phyloP scores from a whole-genome alignment of 2,113 vertebrate genomes.

The Egretta garzetta region DNA sequence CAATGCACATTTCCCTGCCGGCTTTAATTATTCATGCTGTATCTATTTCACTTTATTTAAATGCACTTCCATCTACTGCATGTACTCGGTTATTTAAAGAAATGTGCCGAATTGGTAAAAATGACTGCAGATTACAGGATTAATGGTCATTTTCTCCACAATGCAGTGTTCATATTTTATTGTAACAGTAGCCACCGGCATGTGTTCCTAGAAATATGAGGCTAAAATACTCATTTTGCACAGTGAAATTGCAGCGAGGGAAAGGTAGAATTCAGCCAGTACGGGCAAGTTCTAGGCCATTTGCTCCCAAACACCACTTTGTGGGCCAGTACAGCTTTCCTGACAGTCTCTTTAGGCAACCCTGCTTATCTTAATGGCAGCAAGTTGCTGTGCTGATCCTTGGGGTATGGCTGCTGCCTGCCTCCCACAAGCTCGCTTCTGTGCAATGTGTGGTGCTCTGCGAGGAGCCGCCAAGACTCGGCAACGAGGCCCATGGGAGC shows the following conservation, averaged over 20 bases:
- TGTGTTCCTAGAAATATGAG: slow-evolving; percentile 54
- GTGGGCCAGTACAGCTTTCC: background rate
- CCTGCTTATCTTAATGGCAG: slow-evolving; percentile 1
- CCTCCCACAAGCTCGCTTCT: background rate
- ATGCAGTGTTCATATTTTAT: slow-evolving; percentile 58
- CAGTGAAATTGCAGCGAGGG: background rate
- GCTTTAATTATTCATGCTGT: slow-evolving; percentile 70
- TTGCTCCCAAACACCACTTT: background rate
- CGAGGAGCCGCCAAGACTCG: accelerated
- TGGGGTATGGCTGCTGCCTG: background rate
- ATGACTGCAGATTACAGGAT: slow-evolving; percentile 57
- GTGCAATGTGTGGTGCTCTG: background rate
- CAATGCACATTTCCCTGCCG: slow-evolving; percentile 35
- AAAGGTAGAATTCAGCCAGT: background rate
- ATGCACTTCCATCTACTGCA: slow-evolving; percentile 26
- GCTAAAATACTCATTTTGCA: slow-evolving; percentile 44
- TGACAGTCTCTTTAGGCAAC: background rate
- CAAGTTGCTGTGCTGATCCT: background rate
- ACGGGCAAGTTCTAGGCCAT: background rate
- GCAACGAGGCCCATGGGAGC: accelerated
- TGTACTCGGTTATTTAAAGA: slow-evolving; percentile 46
- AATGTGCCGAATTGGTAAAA: slow-evolving; percentile 43
- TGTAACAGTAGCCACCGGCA: slow-evolving; percentile 52
- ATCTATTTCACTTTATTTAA: slow-evolving; percentile 62
- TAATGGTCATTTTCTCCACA: slow-evolving; percentile 50